Evolutionary conservation across 2,888 invertebrate species (phyloP).

Genomic region (Dastarcus helophoroides): DNA sequence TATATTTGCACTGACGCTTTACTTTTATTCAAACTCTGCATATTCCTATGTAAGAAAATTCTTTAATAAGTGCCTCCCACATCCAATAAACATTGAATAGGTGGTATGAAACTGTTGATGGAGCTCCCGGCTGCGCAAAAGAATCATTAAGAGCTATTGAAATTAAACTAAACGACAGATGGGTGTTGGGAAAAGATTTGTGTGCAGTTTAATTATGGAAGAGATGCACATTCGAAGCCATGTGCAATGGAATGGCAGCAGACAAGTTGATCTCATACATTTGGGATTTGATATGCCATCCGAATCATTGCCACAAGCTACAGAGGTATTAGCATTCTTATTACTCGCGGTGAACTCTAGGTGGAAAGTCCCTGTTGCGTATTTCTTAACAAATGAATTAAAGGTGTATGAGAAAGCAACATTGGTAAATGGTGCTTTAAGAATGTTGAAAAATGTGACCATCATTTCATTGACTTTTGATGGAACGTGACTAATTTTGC

Average conservation of each 20-base stretch:
- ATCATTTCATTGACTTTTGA: constrained; percentile 11
- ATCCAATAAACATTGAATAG: constrained; percentile 15
- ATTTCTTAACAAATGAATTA: constrained; percentile 8
- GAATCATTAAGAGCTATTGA: constrained; percentile 12
- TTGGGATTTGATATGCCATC: constrained; percentile 7
- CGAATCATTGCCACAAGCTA: constrained; percentile 9
- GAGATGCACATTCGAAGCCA: constrained; percentile 13
- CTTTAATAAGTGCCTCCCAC: constrained; percentile 17
- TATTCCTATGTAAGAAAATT: constrained; percentile 15
- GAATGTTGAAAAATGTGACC: constrained; percentile 6
- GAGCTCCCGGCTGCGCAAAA: constrained; percentile 14
- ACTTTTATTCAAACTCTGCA: constrained; percentile 11
- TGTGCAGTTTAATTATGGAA: constrained; percentile 9
- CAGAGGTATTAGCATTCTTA: constrained; percentile 11
- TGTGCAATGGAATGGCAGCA: constrained; percentile 5
- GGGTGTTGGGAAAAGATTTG: constrained; percentile 3
- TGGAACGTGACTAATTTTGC: constrained; percentile 6
- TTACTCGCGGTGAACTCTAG: constrained; percentile 9
- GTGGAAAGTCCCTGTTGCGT: constrained; percentile 13
- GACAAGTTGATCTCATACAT: constrained; percentile 8
- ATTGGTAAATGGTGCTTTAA: constrained; percentile 6
- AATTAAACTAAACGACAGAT: constrained; percentile 5
- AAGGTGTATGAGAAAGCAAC: constrained; percentile 6
- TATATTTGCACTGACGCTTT: constrained; percentile 5
- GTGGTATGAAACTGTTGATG: constrained; percentile 16